Evolutionary conservation across 2,797 vertebrate genomes (phyloP).

Genomic region (Hydrophis major): DNA sequence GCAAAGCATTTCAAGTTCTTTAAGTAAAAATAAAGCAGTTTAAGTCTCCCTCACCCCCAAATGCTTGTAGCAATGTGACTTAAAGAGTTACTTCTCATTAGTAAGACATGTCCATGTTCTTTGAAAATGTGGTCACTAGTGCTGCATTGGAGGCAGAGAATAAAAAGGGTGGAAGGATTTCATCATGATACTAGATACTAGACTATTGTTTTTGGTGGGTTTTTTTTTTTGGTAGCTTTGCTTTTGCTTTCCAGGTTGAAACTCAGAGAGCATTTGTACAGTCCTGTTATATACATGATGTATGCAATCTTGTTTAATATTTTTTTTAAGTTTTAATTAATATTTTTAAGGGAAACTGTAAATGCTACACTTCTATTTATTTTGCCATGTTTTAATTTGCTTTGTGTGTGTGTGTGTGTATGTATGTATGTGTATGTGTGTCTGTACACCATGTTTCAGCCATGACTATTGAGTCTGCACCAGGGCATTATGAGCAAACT

Average conservation of each 20-base stretch:
- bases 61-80: neutral
- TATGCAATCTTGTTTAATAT: slow-evolving; percentile 73
- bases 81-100: slow-evolving; percentile 7
- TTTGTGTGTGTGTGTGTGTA: slow-evolving; percentile 66
- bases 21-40: neutral
- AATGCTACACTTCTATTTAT: slow-evolving; percentile 89
- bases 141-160: slow-evolving; percentile 47
- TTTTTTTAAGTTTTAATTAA: slow-evolving; percentile 34
- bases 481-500: slow-evolving; percentile 59
- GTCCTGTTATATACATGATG: slow-evolving; percentile 81
- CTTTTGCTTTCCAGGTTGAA: slow-evolving; percentile 39
- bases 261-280: slow-evolving; percentile 67
- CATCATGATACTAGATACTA: neutral
- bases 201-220: slow-evolving; percentile 3
- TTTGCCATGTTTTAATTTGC: slow-evolving; percentile 89
- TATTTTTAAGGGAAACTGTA: slow-evolving; percentile 79
- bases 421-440: slow-evolving; percentile 56
- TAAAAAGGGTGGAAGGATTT: neutral
- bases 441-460: slow-evolving; percentile 83
- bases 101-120: neutral
- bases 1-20: slow-evolving; percentile 1
- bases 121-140: slow-evolving; percentile 50
- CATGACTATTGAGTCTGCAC: slow-evolving; percentile 72
- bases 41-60: neutral
- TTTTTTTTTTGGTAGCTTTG: slow-evolving; percentile 34